Conservation (phyloP, 2,113 vertebrate species). For the Xyrauchen texanus region DNA sequence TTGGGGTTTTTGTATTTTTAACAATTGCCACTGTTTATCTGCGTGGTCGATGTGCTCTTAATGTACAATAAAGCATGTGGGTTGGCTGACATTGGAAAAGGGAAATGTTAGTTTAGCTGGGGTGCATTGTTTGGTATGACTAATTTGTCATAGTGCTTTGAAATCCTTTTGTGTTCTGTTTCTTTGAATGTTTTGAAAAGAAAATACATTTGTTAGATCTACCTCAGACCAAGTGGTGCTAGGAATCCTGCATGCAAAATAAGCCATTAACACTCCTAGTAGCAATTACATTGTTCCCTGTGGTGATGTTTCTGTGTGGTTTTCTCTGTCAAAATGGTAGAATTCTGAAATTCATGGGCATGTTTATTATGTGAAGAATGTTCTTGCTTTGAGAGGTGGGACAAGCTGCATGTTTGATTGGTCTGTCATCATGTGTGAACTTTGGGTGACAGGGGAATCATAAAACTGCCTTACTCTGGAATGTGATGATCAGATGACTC, state of each 20-base stretch:
- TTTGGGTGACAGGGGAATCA: constrained; percentile 59
- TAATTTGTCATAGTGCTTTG: constrained; percentile 9
- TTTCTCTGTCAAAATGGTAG: not conserved
- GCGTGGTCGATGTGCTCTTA: not conserved
- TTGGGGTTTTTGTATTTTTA: constrained; percentile 9
- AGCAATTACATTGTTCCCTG: constrained; percentile 7
- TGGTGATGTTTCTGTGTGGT: not conserved
- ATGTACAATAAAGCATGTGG: constrained; percentile 25
- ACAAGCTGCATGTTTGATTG: constrained; percentile 47
- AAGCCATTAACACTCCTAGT: not conserved
- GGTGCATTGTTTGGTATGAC: not conserved
- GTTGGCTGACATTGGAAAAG: constrained; percentile 1
- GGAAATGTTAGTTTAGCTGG: constrained; percentile 28
- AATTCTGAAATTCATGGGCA: no score
- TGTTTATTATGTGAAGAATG: no score
- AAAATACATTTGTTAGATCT: constrained; percentile 1
- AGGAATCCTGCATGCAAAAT: constrained; percentile 22
- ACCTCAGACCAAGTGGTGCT: not conserved
- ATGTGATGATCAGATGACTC: constrained; percentile 77
- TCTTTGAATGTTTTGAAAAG: no score
- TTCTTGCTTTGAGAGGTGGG: not conserved
- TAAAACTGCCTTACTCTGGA: constrained; percentile 67
- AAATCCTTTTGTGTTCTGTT: constrained; percentile 21
- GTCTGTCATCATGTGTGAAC: constrained; percentile 45
- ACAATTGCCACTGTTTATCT: constrained; percentile 19